phyloP scores from a whole-genome alignment of 2,797 vertebrate species.

The Thunnus albacares region DNA sequence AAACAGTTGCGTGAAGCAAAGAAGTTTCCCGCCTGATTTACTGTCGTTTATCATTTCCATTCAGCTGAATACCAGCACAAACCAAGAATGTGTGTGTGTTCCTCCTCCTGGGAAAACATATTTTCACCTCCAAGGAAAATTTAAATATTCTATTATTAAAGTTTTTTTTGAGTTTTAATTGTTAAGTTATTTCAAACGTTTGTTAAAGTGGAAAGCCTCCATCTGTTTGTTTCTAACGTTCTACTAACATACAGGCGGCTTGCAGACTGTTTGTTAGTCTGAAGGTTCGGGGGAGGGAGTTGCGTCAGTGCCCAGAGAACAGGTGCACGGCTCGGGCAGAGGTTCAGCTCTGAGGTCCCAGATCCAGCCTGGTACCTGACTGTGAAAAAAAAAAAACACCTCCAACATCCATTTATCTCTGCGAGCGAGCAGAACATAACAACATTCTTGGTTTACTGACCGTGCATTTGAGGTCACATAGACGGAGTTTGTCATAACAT shows the following conservation, averaged over 20 bases:
- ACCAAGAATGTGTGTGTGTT: conserved; percentile 16
- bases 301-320: conserved; percentile 7
- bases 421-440: conserved; percentile 18
- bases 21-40: not conserved
- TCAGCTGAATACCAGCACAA: conserved; percentile 22
- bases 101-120: conserved; percentile 1
- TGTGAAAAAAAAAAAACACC: not conserved
- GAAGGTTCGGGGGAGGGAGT: not conserved
- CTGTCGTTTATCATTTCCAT: conserved; percentile 18
- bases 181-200: too few species aligned
- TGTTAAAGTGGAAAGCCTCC: not conserved
- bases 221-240: not conserved
- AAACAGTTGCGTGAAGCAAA: conserved; percentile 1
- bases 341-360: not conserved
- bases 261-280: not conserved
- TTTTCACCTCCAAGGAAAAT: too few species aligned
- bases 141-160: too few species aligned
- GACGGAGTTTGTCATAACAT: not conserved
- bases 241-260: too few species aligned
- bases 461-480: not conserved
- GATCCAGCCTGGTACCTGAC: conserved; percentile 33
- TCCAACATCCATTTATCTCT: not conserved
- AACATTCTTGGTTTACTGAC: conserved; percentile 24
- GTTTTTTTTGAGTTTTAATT: too few species aligned
- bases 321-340: conserved; percentile 27